Conservation (phyloP, 2,888 invertebrate genomes). For the Drosophila flavopinicola region DNA sequence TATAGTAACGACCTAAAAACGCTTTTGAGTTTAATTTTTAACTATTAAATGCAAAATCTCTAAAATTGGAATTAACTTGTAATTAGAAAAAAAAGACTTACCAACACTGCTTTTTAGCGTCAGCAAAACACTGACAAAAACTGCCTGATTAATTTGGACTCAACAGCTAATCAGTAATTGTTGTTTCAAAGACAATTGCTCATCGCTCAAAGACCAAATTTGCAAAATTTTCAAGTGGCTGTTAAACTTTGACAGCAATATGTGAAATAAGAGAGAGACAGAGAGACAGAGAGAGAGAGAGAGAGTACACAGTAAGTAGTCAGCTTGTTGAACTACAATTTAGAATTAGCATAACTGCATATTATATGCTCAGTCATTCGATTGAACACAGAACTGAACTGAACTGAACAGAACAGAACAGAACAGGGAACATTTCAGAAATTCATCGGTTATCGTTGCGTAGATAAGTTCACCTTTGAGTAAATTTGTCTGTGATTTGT, state of each 20-base stretch:
- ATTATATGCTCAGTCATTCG: conserved; percentile 23
- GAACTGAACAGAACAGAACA: too few relatives aligned
- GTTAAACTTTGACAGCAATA: background rate
- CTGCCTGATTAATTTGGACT: too few relatives aligned
- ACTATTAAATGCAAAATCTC: too few relatives aligned
- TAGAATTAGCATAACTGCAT: conserved; percentile 29
- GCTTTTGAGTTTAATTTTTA: too few relatives aligned
- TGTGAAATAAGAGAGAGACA: background rate
- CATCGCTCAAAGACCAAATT: too few relatives aligned
- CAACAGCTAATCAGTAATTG: too few relatives aligned
- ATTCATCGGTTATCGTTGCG: conserved; percentile 32
- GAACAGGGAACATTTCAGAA: conserved; percentile 3
- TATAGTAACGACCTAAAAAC: too few relatives aligned
- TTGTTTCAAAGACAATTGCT: background rate
- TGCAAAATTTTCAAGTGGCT: background rate
- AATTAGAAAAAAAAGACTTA: too few relatives aligned
- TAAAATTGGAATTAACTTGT: too few relatives aligned
- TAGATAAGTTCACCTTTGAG: conserved; percentile 48
- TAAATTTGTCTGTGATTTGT: conserved; percentile 59
- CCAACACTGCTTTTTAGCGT: too few relatives aligned
- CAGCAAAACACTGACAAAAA: too few relatives aligned
- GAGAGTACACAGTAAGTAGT: background rate
- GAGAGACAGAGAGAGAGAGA: background rate
- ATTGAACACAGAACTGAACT: conserved; percentile 25
- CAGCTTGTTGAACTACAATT: conserved; percentile 11